Evolutionary conservation across 2,888 invertebrate genomes (phyloP).

Genomic region (Dugesia japonica): DNA sequence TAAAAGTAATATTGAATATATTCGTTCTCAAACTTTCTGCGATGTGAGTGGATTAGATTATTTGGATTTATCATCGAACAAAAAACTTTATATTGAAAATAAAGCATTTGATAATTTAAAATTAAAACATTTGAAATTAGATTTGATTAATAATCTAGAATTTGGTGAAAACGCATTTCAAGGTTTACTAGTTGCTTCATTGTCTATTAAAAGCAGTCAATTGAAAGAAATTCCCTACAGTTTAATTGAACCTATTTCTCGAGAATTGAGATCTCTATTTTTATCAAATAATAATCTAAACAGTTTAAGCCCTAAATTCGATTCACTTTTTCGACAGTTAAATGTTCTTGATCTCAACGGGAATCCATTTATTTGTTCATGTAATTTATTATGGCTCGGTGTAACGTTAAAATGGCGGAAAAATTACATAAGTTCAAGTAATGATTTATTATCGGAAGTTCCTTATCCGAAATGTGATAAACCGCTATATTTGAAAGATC

Average conservation of each 20-base stretch:
- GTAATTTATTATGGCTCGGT: background rate
- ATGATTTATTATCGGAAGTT: background rate
- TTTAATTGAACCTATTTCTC: background rate
- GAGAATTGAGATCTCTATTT: background rate
- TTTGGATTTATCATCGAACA: background rate
- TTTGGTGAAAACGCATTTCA: background rate
- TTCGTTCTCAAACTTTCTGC: background rate
- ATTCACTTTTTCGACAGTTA: background rate
- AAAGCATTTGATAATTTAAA: background rate
- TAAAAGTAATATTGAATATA: background rate
- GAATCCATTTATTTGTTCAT: slow-evolving; percentile 12
- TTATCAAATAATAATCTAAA: background rate
- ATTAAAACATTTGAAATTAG: background rate
- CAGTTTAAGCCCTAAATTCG: background rate
- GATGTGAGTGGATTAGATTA: slow-evolving; percentile 12
- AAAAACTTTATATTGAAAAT: background rate
- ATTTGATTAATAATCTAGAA: background rate
- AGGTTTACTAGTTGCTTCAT: background rate
- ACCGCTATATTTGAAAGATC: background rate
- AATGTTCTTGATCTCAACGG: background rate
- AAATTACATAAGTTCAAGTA: background rate
- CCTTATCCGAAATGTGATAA: background rate
- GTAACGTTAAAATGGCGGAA: background rate
- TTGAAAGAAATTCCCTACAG: background rate
- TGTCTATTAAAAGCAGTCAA: background rate